A percentile compares a stretch with the other conserved stretches of the same genome.
These are phyloP conservation scores for Microtus ochrogaster DNA, from an alignment of 2,113 vertebrate species.

Conservation along the genomic window DNA sequence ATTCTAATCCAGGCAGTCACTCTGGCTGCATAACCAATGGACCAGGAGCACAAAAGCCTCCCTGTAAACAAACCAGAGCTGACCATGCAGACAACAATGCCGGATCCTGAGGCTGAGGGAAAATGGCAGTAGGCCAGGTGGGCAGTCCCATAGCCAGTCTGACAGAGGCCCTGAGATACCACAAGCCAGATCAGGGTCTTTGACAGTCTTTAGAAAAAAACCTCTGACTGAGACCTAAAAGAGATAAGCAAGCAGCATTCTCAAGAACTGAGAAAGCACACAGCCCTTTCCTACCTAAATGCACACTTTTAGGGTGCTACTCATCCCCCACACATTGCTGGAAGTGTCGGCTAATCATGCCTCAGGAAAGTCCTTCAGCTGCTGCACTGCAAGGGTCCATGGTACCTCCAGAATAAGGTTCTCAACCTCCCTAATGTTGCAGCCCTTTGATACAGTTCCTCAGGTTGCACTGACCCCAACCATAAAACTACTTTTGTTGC, in stretches of 20 bases:
- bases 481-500: not conserved
- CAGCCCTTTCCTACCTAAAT: too few relatives aligned
- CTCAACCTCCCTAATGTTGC: not conserved
- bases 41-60: not conserved
- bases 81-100: rapidly evolving
- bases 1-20: not conserved
- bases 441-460: not conserved
- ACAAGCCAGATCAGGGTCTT: not conserved
- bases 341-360: not conserved
- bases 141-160: not conserved
- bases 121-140: not conserved
- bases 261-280: not conserved
- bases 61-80: not conserved
- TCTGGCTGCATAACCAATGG: not conserved
- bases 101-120: not conserved
- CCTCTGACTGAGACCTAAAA: not conserved
- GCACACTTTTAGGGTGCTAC: not conserved
- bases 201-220: not conserved
- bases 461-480: not conserved
- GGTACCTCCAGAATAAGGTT: not conserved
- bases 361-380: not conserved
- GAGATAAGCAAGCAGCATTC: not conserved
- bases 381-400: not conserved
- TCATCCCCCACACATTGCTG: not conserved
- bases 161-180: not conserved